phyloP scores from a whole-genome alignment of 2,888 invertebrate species.

The Germaria angustata region DNA sequence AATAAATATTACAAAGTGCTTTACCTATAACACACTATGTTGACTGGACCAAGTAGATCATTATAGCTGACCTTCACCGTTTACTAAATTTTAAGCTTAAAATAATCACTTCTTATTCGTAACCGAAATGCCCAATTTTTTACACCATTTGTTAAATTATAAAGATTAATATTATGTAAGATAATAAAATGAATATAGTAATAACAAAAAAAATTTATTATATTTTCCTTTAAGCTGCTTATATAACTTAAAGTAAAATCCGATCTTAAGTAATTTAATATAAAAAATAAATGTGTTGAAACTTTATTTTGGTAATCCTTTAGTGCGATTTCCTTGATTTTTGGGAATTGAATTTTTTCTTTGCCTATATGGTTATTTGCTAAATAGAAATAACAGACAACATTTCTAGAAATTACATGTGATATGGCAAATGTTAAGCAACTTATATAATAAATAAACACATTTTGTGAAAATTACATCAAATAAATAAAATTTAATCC shows the following conservation, averaged over 20 bases:
- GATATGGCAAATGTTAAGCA: too few relatives aligned
- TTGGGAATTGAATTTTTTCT: background rate
- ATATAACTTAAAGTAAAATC: background rate
- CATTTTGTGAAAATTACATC: too few relatives aligned
- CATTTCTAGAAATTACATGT: background rate
- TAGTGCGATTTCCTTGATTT: too few relatives aligned
- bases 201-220: background rate
- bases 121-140: background rate
- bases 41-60: too few relatives aligned
- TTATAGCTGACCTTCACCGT: too few relatives aligned
- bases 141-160: background rate
- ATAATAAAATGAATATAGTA: background rate
- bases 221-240: constrained; percentile 5
- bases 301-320: too few relatives aligned
- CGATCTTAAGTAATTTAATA: background rate
- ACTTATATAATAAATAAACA: too few relatives aligned
- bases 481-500: too few relatives aligned
- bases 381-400: background rate
- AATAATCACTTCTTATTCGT: background rate
- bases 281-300: too few relatives aligned
- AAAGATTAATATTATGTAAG: constrained; percentile 11
- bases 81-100: too few relatives aligned
- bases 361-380: background rate
- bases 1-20: too few relatives aligned
- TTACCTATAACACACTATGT: too few relatives aligned